phyloP scores from a whole-genome alignment of 2,113 vertebrate species.

The Dromas ardeola region DNA sequence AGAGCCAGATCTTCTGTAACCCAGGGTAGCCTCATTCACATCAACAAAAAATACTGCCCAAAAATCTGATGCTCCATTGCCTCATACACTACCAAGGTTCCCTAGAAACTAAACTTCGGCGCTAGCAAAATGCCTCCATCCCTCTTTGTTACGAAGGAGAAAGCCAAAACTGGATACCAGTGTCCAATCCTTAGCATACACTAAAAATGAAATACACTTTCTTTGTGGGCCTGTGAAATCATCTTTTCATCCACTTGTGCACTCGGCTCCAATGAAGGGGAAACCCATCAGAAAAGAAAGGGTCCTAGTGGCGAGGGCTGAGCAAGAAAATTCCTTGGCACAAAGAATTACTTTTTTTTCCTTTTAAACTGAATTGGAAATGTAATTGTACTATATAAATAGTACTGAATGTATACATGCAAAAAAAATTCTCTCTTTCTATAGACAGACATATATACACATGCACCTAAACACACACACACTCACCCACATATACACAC shows the following conservation, averaged over 20 bases:
- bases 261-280: neutral
- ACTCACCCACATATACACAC: neutral
- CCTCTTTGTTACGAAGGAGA: constrained; percentile 18
- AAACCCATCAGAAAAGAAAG: neutral
- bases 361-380: neutral
- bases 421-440: neutral
- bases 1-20: constrained; percentile 14
- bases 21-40: neutral
- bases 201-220: constrained; percentile 26
- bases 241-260: neutral
- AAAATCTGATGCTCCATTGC: neutral
- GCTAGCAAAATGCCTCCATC: neutral
- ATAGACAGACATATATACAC: rapidly evolving
- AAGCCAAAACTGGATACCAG: neutral
- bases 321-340: neutral
- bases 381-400: neutral
- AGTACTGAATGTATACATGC: neutral
- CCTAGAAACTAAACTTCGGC: constrained; percentile 6
- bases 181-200: neutral
- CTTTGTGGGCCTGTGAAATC: neutral
- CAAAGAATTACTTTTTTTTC: neutral
- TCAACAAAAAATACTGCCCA: neutral
- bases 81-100: neutral
- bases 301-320: neutral
- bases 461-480: neutral